Evolutionary conservation across 2,113 vertebrate species (phyloP).

Genomic region (Collichthys lucidus): DNA sequence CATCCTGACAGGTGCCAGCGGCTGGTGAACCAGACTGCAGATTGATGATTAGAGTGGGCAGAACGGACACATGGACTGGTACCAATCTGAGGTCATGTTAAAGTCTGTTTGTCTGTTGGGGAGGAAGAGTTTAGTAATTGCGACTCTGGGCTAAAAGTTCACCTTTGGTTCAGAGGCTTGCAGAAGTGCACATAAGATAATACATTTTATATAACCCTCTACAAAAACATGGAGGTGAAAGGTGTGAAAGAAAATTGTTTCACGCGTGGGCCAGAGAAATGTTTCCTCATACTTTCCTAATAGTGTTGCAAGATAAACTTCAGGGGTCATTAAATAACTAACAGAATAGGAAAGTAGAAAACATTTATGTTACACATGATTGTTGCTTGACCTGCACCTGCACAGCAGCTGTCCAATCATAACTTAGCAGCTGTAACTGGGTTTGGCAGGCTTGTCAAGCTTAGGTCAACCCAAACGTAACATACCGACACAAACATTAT

Average conservation of each 20-base stretch:
- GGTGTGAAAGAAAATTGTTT: background rate
- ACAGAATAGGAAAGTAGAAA: background rate
- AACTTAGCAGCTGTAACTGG: background rate
- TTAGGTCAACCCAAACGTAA: background rate
- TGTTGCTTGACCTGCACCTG: background rate
- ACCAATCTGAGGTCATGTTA: conserved; percentile 70
- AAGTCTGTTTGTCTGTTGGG: conserved; percentile 29
- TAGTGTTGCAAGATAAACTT: conserved; percentile 1
- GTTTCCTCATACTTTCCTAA: background rate
- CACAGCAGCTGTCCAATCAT: background rate
- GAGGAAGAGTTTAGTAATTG: conserved; percentile 32
- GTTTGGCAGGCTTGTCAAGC: background rate
- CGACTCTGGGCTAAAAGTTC: conserved; percentile 43
- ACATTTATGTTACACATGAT: background rate
- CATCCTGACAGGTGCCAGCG: conserved; percentile 77
- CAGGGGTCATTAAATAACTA: conserved; percentile 3
- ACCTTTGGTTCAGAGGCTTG: conserved; percentile 26
- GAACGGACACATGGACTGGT: conserved; percentile 71
- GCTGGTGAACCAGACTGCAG: conserved; percentile 72
- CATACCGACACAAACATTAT: background rate
- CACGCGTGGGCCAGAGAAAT: background rate
- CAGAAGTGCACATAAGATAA: background rate
- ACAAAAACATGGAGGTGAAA: background rate
- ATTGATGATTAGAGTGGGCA: conserved; percentile 76
- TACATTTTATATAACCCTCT: conserved; percentile 21